Conservation (phyloP, 1,140 invertebrate species). For the Hirudo medicinalis region DNA sequence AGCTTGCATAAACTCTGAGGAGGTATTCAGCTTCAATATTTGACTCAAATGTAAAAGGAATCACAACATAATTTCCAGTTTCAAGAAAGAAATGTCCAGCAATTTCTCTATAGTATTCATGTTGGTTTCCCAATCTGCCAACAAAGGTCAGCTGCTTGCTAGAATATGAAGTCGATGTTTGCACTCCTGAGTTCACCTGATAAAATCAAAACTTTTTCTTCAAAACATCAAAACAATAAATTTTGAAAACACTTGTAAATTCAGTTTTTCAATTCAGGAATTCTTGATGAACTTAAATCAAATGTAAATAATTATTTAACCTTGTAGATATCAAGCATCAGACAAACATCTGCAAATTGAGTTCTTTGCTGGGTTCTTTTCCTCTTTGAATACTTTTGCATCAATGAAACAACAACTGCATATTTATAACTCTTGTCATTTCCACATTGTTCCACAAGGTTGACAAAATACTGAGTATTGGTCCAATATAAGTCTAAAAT, state of each 20-base stretch:
- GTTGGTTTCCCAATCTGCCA: background rate
- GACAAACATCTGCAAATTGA: slow-evolving; percentile 17
- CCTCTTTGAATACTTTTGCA: slow-evolving; percentile 21
- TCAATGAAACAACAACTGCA: slow-evolving; percentile 19
- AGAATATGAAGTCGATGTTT: background rate
- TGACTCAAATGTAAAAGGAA: slow-evolving; percentile 52
- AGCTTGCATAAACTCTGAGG: slow-evolving; percentile 49
- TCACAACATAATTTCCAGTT: slow-evolving; percentile 50
- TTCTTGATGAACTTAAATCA: too few relatives aligned
- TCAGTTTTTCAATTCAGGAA: too few relatives aligned
- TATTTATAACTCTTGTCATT: slow-evolving; percentile 38
- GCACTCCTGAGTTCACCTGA: background rate
- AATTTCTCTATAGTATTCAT: slow-evolving; percentile 17
- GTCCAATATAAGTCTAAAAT: slow-evolving; percentile 66
- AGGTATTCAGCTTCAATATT: slow-evolving; percentile 48
- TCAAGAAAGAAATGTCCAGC: slow-evolving; percentile 33
- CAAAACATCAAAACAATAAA: background rate
- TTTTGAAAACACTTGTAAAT: background rate
- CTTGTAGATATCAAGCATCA: slow-evolving; percentile 21
- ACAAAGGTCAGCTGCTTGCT: background rate
- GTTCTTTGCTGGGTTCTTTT: slow-evolving; percentile 13
- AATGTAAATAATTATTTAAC: background rate
- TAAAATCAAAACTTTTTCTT: background rate
- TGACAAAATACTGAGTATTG: slow-evolving; percentile 84
- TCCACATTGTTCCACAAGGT: slow-evolving; percentile 65